These are phyloP conservation scores for Pavo muticus DNA, from an alignment of 2,113 vertebrate genomes.

Conservation along the genomic window DNA sequence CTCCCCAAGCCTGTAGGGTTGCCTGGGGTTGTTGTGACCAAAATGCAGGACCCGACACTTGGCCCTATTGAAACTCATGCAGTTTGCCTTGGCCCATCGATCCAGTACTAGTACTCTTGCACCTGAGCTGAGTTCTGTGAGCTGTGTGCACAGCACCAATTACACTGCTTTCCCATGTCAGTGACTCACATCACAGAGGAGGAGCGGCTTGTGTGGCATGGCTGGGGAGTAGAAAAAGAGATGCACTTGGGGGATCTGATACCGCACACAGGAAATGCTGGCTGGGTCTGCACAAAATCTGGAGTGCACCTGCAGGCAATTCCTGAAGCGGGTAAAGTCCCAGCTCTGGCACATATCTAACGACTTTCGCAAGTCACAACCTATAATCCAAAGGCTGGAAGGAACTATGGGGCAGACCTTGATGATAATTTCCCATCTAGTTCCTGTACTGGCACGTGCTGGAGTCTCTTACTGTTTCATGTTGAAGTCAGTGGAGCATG, in stretches of 20 bases:
- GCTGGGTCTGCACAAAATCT: not conserved
- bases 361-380: not conserved
- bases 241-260: not conserved
- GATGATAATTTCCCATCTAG: not conserved
- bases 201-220: accelerated
- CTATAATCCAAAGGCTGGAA: not conserved
- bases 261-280: not conserved
- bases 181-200: not conserved
- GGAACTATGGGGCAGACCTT: not conserved
- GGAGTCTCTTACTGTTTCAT: not conserved
- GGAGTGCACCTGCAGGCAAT: not conserved
- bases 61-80: too few relatives aligned
- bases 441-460: not conserved
- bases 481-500: not conserved
- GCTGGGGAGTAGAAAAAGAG: not conserved
- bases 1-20: too few relatives aligned
- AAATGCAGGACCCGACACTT: too few relatives aligned
- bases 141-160: not conserved
- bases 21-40: too few relatives aligned
- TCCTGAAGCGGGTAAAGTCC: not conserved
- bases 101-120: not conserved
- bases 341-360: not conserved
- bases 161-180: not conserved
- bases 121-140: not conserved
- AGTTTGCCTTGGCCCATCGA: too few relatives aligned